Percentiles rank a stretch among this genome's conserved stretches.
Evolutionary conservation across 2,797 vertebrate genomes (phyloP).

Genomic region (Rhinichthys osculus): DNA sequence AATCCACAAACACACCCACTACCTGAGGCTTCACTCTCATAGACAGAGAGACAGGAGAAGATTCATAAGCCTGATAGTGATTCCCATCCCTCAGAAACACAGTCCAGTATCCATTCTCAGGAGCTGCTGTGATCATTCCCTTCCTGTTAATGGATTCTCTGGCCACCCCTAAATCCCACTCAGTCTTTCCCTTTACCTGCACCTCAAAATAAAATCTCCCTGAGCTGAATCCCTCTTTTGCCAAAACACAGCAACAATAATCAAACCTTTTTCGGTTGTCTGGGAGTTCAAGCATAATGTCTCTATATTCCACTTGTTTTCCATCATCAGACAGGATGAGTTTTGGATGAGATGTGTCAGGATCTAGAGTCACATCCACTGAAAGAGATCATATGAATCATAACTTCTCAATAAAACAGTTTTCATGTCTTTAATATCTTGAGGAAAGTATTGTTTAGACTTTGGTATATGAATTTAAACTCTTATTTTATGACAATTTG

Average conservation of each 20-base stretch:
- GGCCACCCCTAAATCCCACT: slow-evolving; percentile 48
- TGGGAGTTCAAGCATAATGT: neutral
- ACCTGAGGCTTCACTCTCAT: slow-evolving; percentile 49
- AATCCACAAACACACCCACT: slow-evolving; percentile 61
- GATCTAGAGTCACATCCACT: slow-evolving; percentile 59
- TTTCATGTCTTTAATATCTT: neutral
- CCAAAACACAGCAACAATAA: slow-evolving; percentile 14
- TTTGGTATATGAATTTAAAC: neutral
- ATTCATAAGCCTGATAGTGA: slow-evolving; percentile 44
- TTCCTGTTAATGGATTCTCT: slow-evolving; percentile 38
- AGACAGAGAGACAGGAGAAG: neutral
- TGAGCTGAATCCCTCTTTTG: slow-evolving; percentile 51
- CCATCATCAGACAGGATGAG: slow-evolving; percentile 43
- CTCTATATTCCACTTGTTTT: slow-evolving; percentile 41
- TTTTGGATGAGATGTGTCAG: slow-evolving; percentile 43
- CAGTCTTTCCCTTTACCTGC: slow-evolving; percentile 30
- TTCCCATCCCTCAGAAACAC: slow-evolving; percentile 47
- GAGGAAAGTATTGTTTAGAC: neutral
- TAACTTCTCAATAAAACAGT: neutral
- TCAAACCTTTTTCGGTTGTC: slow-evolving; percentile 50
- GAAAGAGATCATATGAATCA: neutral
- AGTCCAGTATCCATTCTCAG: slow-evolving; percentile 54
- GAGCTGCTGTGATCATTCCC: neutral
- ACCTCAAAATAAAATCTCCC: slow-evolving; percentile 56
- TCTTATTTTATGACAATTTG: neutral